Base-by-base conservation (phyloP, 2,888 invertebrate species). In the Galeopsomyia nigrocyanea region DNA sequence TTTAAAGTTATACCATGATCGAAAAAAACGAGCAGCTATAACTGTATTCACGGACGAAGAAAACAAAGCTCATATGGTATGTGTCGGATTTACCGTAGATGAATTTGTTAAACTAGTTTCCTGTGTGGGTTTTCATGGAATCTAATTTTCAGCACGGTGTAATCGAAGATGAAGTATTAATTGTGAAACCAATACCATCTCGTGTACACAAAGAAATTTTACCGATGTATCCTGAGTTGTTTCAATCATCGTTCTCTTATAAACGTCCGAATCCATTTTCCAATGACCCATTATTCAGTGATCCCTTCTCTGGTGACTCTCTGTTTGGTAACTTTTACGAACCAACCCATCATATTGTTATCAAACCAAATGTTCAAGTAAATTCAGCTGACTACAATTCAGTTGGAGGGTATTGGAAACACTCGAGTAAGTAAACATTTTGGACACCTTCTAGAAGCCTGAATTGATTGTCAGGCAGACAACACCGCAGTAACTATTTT, bases 1-100 rank as follows among this genome's bases (percentile, higher is more conserved):
- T 46, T 66, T 71, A 10, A 60, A 66, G 39, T 17, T 67, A 16
- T 71, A 66, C 14, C 71, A 71, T 10, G 66, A 71, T 14, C 1
- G 31, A 5, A 7, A 56, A 50, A 66, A 62, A 14, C 21, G 46
- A 14, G 71, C 71, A 19, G 71, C 71, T 17, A 14, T 71, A 5
- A 17, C 66, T 2, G 10, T 66, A 3, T 26, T 66, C 0, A 55
- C 7, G 16, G 71, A 71, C 16, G 17, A 47, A 14, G 46, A 62
- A 3, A 14, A 62, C 19, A 47, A 26, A 55, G 49, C 61, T 49
- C 61, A 71, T 17, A 53, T 67, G 16, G 71, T 71, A 66, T 61
- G 66, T 66, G 13, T 49, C 17, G 31, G 46, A 19, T 47, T 17
- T 3, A 5, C 47, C 17, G 9, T 47, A 46, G 3, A 7, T 3